Percentiles rank a stretch among this genome's conserved stretches.
phyloP scores from a whole-genome alignment of 2,797 vertebrate species.

The Ceryle rudis region DNA sequence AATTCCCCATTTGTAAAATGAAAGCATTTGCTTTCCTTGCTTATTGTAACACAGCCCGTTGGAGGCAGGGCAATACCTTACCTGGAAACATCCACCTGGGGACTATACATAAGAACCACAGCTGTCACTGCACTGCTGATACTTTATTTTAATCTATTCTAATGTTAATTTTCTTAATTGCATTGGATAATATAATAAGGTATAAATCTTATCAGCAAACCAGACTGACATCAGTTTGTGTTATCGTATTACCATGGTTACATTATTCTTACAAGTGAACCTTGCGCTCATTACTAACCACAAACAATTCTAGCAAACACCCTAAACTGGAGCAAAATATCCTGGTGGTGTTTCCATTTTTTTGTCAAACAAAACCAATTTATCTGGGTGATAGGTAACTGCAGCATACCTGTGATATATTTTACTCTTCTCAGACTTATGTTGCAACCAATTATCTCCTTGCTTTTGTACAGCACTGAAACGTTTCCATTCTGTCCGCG shows the following conservation, averaged over 20 bases:
- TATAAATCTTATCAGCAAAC: slow-evolving; percentile 56
- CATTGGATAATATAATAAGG: slow-evolving; percentile 8
- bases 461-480: not conserved
- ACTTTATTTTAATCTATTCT: slow-evolving; percentile 44
- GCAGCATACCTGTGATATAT: not conserved
- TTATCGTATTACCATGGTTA: slow-evolving; percentile 65
- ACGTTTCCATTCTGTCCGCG: not conserved
- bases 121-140: not conserved
- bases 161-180: slow-evolving; percentile 66
- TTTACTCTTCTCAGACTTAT: not conserved
- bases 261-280: slow-evolving; percentile 57
- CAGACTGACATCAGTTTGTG: slow-evolving; percentile 28
- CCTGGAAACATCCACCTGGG: not conserved
- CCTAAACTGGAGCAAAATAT: slow-evolving; percentile 44
- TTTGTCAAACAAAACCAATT: not conserved
- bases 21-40: slow-evolving; percentile 21
- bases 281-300: slow-evolving; percentile 48
- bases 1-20: not conserved
- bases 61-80: not conserved
- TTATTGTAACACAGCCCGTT: not conserved
- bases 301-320: slow-evolving; percentile 51
- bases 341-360: slow-evolving; percentile 21
- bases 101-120: slow-evolving; percentile 11
- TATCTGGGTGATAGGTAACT: not conserved
- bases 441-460: not conserved